These are phyloP conservation scores for Ciconia boyciana DNA, from an alignment of 2,113 vertebrate species.

Conservation along the genomic window DNA sequence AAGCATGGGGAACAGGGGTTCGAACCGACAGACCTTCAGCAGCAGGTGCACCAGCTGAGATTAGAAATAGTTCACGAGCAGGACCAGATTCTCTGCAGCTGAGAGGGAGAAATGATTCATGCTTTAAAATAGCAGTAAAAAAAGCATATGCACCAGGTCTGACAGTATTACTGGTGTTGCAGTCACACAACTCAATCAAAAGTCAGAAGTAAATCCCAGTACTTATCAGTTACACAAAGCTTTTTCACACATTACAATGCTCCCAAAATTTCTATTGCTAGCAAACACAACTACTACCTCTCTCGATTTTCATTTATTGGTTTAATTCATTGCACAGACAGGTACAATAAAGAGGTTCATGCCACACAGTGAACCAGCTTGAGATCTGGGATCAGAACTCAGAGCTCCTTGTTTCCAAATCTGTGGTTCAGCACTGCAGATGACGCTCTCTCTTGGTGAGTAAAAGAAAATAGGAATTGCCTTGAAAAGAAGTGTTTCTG, in stretches of 20 bases:
- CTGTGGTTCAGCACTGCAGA: not conserved
- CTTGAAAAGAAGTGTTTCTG: not conserved
- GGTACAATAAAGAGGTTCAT: not conserved
- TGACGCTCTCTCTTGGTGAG: not conserved
- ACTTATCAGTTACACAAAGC: not conserved
- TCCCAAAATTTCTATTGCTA: not conserved
- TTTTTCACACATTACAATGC: not conserved
- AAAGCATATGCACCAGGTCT: not conserved
- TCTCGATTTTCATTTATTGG: accelerated
- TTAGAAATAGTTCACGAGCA: not conserved
- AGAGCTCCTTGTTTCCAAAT: not conserved
- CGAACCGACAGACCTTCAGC: not conserved
- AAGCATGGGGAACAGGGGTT: not conserved
- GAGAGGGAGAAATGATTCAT: not conserved
- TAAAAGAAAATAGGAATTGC: not conserved
- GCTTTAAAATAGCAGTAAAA: not conserved
- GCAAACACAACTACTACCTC: not conserved
- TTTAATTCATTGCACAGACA: not conserved
- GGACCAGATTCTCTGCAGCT: slow-evolving; percentile 56
- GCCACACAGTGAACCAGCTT: not conserved
- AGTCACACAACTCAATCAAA: not conserved
- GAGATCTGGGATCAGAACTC: not conserved
- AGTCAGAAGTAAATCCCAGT: not conserved
- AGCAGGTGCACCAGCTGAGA: slow-evolving; percentile 29
- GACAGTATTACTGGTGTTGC: not conserved